These are phyloP conservation scores for Neogobius melanostomus DNA, from an alignment of 2,113 vertebrate species.

Conservation along the genomic window DNA sequence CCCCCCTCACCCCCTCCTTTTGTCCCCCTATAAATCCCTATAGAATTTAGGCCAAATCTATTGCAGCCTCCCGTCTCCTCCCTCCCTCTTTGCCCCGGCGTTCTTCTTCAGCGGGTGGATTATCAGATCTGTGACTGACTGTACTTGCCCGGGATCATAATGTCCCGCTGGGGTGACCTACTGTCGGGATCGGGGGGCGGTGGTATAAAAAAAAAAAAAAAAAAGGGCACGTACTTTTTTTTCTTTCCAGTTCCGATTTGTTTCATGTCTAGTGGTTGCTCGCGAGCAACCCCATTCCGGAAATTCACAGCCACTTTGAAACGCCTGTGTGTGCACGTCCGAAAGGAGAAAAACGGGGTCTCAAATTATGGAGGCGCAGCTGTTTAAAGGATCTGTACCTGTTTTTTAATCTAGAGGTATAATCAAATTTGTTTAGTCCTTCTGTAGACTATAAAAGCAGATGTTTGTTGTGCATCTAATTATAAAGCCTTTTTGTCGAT, in stretches of 20 bases:
- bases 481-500: too few relatives aligned
- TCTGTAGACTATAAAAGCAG: too few relatives aligned
- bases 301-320: conserved; percentile 5
- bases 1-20: neutral
- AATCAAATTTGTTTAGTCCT: too few relatives aligned
- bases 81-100: conserved; percentile 33
- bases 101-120: conserved; percentile 78
- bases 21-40: conserved; percentile 15
- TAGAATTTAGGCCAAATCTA: conserved; percentile 40
- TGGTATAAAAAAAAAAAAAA: too few relatives aligned
- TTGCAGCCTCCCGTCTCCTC: conserved; percentile 39
- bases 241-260: conserved; percentile 37
- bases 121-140: conserved; percentile 86
- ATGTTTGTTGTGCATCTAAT: too few relatives aligned
- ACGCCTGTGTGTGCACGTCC: neutral
- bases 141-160: conserved; percentile 71
- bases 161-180: conserved; percentile 76
- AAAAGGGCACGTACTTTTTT: conserved; percentile 36
- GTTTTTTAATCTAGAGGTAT: too few relatives aligned
- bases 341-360: conserved; percentile 5
- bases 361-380: too few relatives aligned
- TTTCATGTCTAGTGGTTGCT: conserved; percentile 41
- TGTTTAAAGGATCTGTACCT: too few relatives aligned
- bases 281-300: neutral
- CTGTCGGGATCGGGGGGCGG: conserved; percentile 71